A percentile compares a stretch with the other conserved stretches of the same genome.
These are phyloP conservation scores for Agonum fuliginosum DNA, from an alignment of 2,888 invertebrate genomes.

Conservation along the genomic window DNA sequence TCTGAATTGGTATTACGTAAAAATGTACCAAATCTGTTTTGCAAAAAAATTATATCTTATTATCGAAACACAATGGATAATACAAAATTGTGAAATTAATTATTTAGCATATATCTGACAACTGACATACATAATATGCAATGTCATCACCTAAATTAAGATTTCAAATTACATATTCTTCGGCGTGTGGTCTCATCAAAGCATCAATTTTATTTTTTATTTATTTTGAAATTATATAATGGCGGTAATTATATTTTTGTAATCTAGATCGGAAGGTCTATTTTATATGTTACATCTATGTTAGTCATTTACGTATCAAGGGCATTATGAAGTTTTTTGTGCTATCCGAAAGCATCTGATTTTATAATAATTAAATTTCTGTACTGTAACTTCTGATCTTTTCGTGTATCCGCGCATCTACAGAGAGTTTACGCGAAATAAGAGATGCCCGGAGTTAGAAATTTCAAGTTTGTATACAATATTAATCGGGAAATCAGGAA, in stretches of 20 bases:
- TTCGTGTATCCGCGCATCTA: too few relatives aligned
- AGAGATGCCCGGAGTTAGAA: too few relatives aligned
- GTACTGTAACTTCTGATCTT: too few relatives aligned
- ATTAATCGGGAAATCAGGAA: too few relatives aligned
- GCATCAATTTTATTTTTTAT: not conserved
- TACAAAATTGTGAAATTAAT: slow-evolving; percentile 22
- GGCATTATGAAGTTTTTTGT: too few relatives aligned
- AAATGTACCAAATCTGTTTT: not conserved
- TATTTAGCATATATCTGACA: slow-evolving; percentile 14
- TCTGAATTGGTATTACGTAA: slow-evolving; percentile 9
- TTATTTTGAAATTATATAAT: slow-evolving; percentile 14
- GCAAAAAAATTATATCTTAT: slow-evolving; percentile 1
- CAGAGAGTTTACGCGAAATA: too few relatives aligned
- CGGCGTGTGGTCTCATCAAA: not conserved
- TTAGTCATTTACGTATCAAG: too few relatives aligned
- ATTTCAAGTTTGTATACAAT: too few relatives aligned
- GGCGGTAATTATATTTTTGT: not conserved
- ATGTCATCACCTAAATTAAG: slow-evolving; percentile 26
- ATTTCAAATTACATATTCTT: not conserved
- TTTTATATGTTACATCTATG: too few relatives aligned
- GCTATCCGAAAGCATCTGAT: too few relatives aligned
- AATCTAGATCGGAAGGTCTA: not conserved
- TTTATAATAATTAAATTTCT: too few relatives aligned
- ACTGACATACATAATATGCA: slow-evolving; percentile 22
- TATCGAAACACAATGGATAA: slow-evolving; percentile 20